Base-by-base conservation (phyloP, 2,888 invertebrate species). In the Drosophila mulleri region DNA sequence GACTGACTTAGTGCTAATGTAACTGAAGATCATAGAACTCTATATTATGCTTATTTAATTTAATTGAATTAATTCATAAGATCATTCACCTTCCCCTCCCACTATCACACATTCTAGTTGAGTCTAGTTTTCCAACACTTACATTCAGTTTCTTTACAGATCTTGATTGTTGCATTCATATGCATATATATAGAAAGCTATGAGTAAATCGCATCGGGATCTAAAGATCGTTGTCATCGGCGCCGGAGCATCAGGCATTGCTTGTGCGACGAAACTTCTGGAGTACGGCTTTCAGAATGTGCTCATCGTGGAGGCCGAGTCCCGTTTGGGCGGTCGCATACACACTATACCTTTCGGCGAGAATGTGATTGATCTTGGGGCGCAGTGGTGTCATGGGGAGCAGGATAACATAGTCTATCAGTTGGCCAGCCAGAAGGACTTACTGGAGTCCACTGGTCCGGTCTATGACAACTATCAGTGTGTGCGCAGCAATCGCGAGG, bases 321-420 rank as follows among this genome's bases (percentile, higher is more conserved):
- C 94, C 60, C 94, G 95, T 20, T 93, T 96, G 54, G 96, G 96
- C 0, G 96, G 96, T 0, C 93, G 96, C 64, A 94, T 96, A 69
- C 86, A 93, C 53, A 94, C 94, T 0, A 93, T 94, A 16, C 92
- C 93, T 2, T 94, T 94, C 75, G 95, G 94, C 2, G 94, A 94
- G 2, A 94, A 94, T 72, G 92, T 94, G 11, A 91, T 93, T 9
- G 93, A 93, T 77, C 68, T 91, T 47, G 93, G 93, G 0, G 93
- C 93, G 1, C 93, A 93, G 69, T 93, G 93, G 93, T 90, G 93
- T 44, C 93, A 93, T 50, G 93, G 93, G 0, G 92, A 92, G 58
- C 86, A 92, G 90, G 94, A 94, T 29, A 93, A 93, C 68, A 89
- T 92, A 26, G 90, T 93, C 1, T 90, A 90, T 60, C 87, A 91